These are phyloP conservation scores for Diabrotica undecimpunctata DNA, from an alignment of 1,140 invertebrate species.

Conservation along the genomic window DNA sequence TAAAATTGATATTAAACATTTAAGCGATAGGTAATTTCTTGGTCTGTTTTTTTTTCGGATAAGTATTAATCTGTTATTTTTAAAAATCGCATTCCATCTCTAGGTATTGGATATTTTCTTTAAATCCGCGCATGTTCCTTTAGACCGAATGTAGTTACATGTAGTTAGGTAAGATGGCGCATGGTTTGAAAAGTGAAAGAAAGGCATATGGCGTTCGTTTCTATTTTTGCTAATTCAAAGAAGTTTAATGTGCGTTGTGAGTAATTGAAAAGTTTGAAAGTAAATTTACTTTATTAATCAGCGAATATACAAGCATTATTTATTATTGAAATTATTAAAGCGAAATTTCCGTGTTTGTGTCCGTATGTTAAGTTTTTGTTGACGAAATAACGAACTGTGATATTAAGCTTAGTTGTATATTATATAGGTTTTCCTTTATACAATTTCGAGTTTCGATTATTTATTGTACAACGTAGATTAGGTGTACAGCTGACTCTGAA, in stretches of 20 bases:
- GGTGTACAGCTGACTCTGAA: slow-evolving; percentile 30
- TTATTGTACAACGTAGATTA: slow-evolving; percentile 37
- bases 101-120: neutral
- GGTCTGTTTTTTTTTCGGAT: too few relatives aligned
- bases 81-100: neutral
- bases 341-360: slow-evolving; percentile 36
- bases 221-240: slow-evolving; percentile 43
- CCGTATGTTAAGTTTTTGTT: slow-evolving; percentile 44
- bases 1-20: too few relatives aligned
- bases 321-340: slow-evolving; percentile 31
- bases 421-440: slow-evolving; percentile 39
- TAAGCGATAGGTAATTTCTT: too few relatives aligned
- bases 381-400: slow-evolving; percentile 43
- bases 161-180: slow-evolving; percentile 24
- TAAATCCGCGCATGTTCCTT: neutral
- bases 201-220: slow-evolving; percentile 45
- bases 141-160: slow-evolving; percentile 15
- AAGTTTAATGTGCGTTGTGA: slow-evolving; percentile 30
- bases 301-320: slow-evolving; percentile 30
- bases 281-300: slow-evolving; percentile 21
- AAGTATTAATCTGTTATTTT: too few relatives aligned
- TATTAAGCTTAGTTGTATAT: slow-evolving; percentile 43
- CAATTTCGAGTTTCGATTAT: slow-evolving; percentile 40
- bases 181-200: slow-evolving; percentile 32
- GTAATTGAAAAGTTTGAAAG: slow-evolving; percentile 26